Conservation (phyloP, 2,888 invertebrate genomes). For the Rugalucina vietnamica region DNA sequence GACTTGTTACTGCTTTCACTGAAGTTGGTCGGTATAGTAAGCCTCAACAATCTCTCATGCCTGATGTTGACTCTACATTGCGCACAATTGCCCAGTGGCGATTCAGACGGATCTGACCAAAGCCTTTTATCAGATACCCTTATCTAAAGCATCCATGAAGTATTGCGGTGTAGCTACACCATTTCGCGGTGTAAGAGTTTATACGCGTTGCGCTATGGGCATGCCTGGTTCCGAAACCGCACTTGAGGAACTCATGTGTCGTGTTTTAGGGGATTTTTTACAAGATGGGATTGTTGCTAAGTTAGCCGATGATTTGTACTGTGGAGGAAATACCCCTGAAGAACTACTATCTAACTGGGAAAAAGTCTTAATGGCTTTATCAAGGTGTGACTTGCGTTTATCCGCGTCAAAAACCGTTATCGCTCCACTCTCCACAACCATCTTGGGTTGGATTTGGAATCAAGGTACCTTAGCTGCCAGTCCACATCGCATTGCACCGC, state of each 20-base stretch:
- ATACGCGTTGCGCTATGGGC: constrained; percentile 66
- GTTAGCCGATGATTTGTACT: constrained; percentile 64
- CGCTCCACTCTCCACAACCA: constrained; percentile 39
- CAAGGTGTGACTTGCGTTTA: constrained; percentile 23
- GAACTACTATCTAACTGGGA: background rate
- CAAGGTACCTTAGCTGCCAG: constrained; percentile 54
- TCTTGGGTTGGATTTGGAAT: constrained; percentile 63
- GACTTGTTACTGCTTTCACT: constrained; percentile 52
- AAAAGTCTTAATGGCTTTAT: constrained; percentile 25
- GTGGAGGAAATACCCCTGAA: constrained; percentile 1
- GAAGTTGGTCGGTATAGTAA: constrained; percentile 46
- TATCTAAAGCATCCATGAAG: constrained; percentile 62
- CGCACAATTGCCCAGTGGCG: constrained; percentile 54
- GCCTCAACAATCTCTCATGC: constrained; percentile 56
- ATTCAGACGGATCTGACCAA: constrained; percentile 57
- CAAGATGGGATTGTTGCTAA: constrained; percentile 57
- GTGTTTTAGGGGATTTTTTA: constrained; percentile 57
- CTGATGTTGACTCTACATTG: constrained; percentile 44
- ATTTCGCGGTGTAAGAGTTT: constrained; percentile 61
- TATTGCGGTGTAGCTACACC: constrained; percentile 67
- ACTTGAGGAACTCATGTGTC: constrained; percentile 63
- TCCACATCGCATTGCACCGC: constrained; percentile 51
- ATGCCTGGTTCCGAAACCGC: constrained; percentile 64
- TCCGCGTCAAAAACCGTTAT: constrained; percentile 57
- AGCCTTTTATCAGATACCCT: constrained; percentile 67